phyloP scores from a whole-genome alignment of 35 echinoderm and acorn worm genomes.

The Diadema setosum region DNA sequence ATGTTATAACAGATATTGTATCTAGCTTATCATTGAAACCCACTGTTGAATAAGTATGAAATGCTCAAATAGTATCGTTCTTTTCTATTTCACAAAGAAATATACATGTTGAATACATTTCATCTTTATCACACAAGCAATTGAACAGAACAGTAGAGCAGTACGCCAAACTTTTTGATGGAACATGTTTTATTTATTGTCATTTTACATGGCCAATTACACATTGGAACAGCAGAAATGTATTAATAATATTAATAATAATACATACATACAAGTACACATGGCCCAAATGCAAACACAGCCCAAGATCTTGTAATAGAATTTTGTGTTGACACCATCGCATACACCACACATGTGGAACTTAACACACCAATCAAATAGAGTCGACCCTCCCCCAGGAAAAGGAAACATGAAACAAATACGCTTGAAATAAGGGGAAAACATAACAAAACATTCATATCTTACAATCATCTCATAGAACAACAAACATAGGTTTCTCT shows the following conservation, averaged over 20 bases:
- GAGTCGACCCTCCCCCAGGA: too few relatives aligned
- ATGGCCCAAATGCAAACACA: not conserved
- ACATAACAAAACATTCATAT: not conserved
- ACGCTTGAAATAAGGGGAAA: not conserved
- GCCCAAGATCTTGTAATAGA: too few relatives aligned
- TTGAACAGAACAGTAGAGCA: not conserved
- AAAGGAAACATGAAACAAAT: too few relatives aligned
- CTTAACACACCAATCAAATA: too few relatives aligned
- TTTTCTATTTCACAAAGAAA: not conserved
- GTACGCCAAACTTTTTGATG: too few relatives aligned
- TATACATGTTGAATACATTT: not conserved
- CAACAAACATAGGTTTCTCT: not conserved
- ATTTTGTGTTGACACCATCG: too few relatives aligned
- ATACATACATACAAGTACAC: slow-evolving; percentile 1
- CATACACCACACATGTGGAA: too few relatives aligned
- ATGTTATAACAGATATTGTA: not conserved
- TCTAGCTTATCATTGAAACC: not conserved
- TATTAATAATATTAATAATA: slow-evolving; percentile 24
- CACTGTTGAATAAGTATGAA: not conserved
- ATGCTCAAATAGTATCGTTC: not conserved
- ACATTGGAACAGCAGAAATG: slow-evolving; percentile 4
- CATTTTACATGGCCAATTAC: slow-evolving; percentile 5
- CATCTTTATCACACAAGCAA: not conserved
- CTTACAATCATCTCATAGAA: not conserved
- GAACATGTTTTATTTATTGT: slow-evolving; percentile 15